A percentile compares a stretch with the other conserved stretches of the same genome.
Conservation (phyloP, 2,888 invertebrate genomes). For the Mesochorus sp. region DNA sequence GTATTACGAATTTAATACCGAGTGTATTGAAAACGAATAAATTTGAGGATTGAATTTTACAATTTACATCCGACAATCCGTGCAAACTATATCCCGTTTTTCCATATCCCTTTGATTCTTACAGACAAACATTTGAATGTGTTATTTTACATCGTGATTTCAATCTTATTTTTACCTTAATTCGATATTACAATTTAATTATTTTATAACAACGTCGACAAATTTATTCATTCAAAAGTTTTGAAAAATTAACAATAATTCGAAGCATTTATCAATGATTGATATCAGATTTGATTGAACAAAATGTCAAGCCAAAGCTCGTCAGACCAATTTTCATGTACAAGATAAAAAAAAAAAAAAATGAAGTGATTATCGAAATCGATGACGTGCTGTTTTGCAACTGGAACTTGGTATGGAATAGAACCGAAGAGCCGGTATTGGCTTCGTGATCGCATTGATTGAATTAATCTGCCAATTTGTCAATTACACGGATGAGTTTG, state of each 20-base stretch:
- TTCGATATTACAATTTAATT: too few species aligned
- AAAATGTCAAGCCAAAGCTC: not conserved
- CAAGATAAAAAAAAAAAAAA: not conserved
- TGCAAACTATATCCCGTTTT: not conserved
- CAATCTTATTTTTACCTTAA: too few species aligned
- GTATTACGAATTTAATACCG: conserved; percentile 48
- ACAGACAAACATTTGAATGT: not conserved
- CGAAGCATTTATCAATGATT: too few species aligned
- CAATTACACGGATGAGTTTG: conserved; percentile 82
- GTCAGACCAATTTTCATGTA: not conserved
- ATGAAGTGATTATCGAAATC: conserved; percentile 34
- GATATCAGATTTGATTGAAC: too few species aligned
- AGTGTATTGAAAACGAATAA: conserved; percentile 19
- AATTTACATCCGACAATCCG: conserved; percentile 2
- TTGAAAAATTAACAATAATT: too few species aligned
- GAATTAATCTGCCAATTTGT: conserved; percentile 81
- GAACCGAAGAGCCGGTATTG: conserved; percentile 50
- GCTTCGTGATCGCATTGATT: conserved; percentile 74
- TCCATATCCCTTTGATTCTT: not conserved
- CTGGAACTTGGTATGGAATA: conserved; percentile 24
- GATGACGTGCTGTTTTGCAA: conserved; percentile 42
- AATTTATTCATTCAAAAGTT: too few species aligned
- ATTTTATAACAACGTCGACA: too few species aligned
- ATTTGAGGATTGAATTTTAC: conserved; percentile 4
- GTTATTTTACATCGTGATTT: too few species aligned